Base-by-base conservation (phyloP, 1,140 invertebrate species). In the Trichoplusia ni region DNA sequence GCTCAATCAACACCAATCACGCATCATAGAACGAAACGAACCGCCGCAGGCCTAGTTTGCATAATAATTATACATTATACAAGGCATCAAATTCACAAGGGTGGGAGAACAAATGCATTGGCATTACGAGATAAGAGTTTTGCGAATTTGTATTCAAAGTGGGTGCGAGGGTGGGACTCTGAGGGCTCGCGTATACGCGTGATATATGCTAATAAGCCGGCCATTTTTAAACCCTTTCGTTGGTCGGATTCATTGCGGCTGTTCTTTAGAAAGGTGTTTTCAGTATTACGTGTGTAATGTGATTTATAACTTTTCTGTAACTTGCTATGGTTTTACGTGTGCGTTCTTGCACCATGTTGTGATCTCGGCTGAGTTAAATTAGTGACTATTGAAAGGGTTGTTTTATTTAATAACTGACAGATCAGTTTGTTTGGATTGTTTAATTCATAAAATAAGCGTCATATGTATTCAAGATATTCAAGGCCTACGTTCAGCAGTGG, bases 41-140 rank as follows among this genome's bases (percentile, higher is more conserved):
- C 13, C 53, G 19, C 1, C 23, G n/a, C 23, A 25, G 13, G 19
- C 13, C 37, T 42, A 42, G 54, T 58, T 58, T 44, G 54, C 54
- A 58, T 58, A 58, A 44, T 58, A 58, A 54, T 54, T 54, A 54
- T 40, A 38, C 33, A 54, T 54, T 40, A 54, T 14, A 38, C 49
- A 54, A 31, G 19, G 38, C n/a, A 42, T 54, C 11, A 42, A 56
- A 56, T 29, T 42, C 38, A 21, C 29, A 38, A 42, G 37, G 37
- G 37, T 29, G 13, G 35, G 19, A 56, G 37, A 53, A 37, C 47
- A 58, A 58, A 58, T 58, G 54, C 54, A 58, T 44, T 58, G 54
- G 38, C 31, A 58, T 58, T 58, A 58, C 44, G 54, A 42, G 38
- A 58, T 44, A 58, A 58, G 37, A 58, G 14, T 40, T 19, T 29